Percentiles rank a stretch among this genome's conserved stretches.
Conservation (phyloP, 2,113 vertebrate species). For the Paramormyrops kingsleyae region DNA sequence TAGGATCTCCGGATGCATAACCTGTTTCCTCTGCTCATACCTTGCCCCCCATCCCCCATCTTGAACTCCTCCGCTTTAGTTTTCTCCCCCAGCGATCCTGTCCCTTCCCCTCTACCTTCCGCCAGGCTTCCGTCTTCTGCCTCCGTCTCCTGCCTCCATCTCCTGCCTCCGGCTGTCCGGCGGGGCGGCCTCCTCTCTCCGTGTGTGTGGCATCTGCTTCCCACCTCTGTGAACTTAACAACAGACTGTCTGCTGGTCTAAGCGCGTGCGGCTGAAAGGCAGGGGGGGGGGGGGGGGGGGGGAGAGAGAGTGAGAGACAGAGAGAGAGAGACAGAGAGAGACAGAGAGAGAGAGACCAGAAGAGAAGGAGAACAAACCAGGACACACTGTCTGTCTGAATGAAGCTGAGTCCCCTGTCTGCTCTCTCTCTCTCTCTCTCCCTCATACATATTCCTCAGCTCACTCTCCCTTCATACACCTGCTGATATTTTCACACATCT, state of each 20-base stretch:
- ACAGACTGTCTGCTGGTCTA: constrained; percentile 49
- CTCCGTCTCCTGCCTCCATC: neutral
- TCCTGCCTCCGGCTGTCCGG: constrained; percentile 14
- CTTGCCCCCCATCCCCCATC: constrained; percentile 32
- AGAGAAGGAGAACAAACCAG: constrained; percentile 54
- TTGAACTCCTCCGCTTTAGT: constrained; percentile 15
- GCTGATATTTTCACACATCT: constrained; percentile 57
- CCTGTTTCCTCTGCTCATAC: constrained; percentile 29
- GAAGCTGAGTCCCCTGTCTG: constrained; percentile 56
- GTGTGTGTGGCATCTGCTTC: constrained; percentile 39
- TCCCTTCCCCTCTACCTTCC: neutral
- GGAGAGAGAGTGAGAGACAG: constrained; percentile 23
- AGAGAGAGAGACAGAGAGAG: constrained; percentile 16
- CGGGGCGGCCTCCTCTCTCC: constrained; percentile 11
- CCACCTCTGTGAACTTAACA: constrained; percentile 45
- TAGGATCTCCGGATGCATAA: constrained; percentile 1
- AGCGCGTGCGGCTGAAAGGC: constrained; percentile 24
- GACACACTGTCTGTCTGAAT: constrained; percentile 58
- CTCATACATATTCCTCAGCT: constrained; percentile 33
- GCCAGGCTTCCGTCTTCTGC: neutral
- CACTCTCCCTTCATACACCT: constrained; percentile 39
- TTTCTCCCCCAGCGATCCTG: neutral
- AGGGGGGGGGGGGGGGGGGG: neutral
- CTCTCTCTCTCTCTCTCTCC: constrained; percentile 36
- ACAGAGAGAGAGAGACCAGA: constrained; percentile 12